Base-by-base conservation (phyloP, 2,888 invertebrate genomes). In the Amiota communis region DNA sequence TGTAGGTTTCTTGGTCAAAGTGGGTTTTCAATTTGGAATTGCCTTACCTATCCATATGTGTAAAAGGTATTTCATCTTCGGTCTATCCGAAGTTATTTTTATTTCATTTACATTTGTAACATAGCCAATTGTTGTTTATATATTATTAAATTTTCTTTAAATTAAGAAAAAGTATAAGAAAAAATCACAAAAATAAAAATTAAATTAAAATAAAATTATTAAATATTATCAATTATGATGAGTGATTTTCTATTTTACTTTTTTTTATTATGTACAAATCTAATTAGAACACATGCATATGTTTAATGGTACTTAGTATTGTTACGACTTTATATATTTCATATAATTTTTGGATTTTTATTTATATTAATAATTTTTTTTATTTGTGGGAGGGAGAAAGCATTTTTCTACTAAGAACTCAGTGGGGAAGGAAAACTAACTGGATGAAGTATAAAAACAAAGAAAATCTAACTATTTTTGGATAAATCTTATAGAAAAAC, bases 391-490 rank as follows among this genome's bases (percentile, higher is more conserved):
- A 36, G 6, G 36, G 36, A 6, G 77, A 79, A 81, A 83, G 83
- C 77, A n/a, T n/a, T n/a, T 76, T 72, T 75, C 83, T 82, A 82
- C 80, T 77, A 76, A 71, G 48, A 77, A 71, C 11, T 15, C 36
- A 36, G 36, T 4, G 36, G 36, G 36, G 36, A 6, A 6, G 36
- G 36, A 6, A 36, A 6, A 36, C 36, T 6, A 36, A 36, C 36
- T 36, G 3, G 6, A 36, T 4, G 4, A 36, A 36, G 6, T 6
- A 36, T 4, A 36, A 36, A 36, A 36, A 36, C 0, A 36, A 36
- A 36, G 6, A 36, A 36, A 36, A 36, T 36, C 36, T 36, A 36
- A 36, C 36, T 36, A 36, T 4, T 6, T 36, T 36, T 36, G 3
- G 2, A 6, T 36, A 6, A 36, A 36, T 36, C 36, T 36, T 36